Evolutionary conservation across 2,113 vertebrate genomes (phyloP).

Genomic region (cat (Felis catus)): F.catus_Fca126_mat1.0 CM031424.1:25932001-25932500

Average conservation of each 20-base stretch:
- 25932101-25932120: neutral
- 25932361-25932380: neutral
- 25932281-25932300: neutral
- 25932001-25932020: neutral
- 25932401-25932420: neutral
- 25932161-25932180: neutral
- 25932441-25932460: neutral
- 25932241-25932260: neutral
- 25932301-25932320: neutral
- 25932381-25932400: neutral
- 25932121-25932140: neutral
- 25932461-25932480: neutral
- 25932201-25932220: no score
- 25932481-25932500: neutral
- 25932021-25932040: neutral
- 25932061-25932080: neutral
- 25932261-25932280: no score
- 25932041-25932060: neutral
- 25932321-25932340: neutral
- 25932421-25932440: neutral
- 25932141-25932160: neutral
- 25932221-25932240: neutral
- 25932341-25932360: neutral
- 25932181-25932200: neutral
- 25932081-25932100: no score